A percentile compares a stretch with the other conserved stretches of the same genome.
Evolutionary conservation across 2,797 vertebrate genomes (phyloP).

Genomic region (Smutsia gigantea): DNA sequence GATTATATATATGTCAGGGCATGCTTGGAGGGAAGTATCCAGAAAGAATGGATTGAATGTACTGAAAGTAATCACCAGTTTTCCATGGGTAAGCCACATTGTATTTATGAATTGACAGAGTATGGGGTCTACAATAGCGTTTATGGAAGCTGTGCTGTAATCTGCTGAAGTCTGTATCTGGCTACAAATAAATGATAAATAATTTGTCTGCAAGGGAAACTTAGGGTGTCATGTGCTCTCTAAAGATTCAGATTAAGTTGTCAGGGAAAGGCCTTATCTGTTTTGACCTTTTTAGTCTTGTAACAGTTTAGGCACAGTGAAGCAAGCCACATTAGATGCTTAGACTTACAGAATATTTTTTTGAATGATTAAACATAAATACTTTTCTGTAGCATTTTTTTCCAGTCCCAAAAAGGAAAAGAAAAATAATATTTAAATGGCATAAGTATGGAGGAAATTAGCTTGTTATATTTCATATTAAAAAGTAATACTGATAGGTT

Average conservation of each 20-base stretch:
- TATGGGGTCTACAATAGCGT: neutral
- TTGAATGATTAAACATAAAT: neutral
- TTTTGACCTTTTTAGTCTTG: neutral
- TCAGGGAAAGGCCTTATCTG: neutral
- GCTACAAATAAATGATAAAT: neutral
- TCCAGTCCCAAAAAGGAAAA: neutral
- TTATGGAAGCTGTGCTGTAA: neutral
- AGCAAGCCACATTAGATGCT: neutral
- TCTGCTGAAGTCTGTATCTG: neutral
- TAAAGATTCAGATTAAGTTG: neutral
- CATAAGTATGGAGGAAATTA: neutral
- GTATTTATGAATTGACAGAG: neutral
- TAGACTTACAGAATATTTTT: neutral
- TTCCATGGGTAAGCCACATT: neutral
- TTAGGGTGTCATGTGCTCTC: neutral
- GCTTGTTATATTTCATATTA: neutral
- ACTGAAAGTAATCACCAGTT: neutral
- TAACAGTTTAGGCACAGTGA: neutral
- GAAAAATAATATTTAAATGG: neutral
- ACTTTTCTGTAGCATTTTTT: neutral
- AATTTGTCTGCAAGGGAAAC: neutral
- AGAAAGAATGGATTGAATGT: neutral
- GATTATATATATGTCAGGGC: neutral
- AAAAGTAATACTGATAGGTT: neutral
- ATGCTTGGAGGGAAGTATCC: neutral